Evolutionary conservation across 53 echinoderm and acorn worm genomes (phyloP), one percentile per base, ranked within the genome.

Genomic region (Paracentrotus lividus): DNA sequence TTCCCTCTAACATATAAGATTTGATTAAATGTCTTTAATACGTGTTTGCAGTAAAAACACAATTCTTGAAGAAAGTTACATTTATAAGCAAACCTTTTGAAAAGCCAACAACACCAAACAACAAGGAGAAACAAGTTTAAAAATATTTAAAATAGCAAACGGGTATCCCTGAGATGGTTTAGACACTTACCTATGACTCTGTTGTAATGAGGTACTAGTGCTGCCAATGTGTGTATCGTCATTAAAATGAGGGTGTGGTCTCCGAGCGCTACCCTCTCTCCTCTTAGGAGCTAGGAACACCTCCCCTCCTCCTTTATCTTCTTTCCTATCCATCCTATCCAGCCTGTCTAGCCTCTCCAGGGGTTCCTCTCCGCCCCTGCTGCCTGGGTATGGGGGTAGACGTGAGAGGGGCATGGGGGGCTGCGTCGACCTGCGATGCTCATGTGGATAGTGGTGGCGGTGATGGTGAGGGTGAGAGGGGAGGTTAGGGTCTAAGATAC

Each of bases 401-500:
- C 40, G 40, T 13, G 5, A 81, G 58, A 92, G 92, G 92, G 77
- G 84, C 92, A 92, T 92, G 72, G 72, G 5, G 92, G 92, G 77
- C 72, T 69, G 92, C 92, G 92, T 92, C 78, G 92, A 78, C 92
- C 92, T 49, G 78, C 92, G 77, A 81, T 77, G 92, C 78, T 92
- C 92, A 49, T 91, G 91, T 33, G 69, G 91, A 26, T 78, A 59
- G 92, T 78, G 43, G 92, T 92, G 92, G 40, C 81, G 92, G 49
- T 52, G 53, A 56, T 92, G 92, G 81, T 92, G 92, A 55, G 54
- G 92, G 81, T 92, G 92, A 55, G 54, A 77, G 0, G 92, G 92
- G 59, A 77, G 92, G 81, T 92, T 92, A 60, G 92, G 92, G 92
- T 92, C 92, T 44, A 92, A 84, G 57, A 92, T 92, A 18, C 92